These are phyloP conservation scores for Zaprionus vittiger DNA, from an alignment of 1,140 invertebrate genomes.

Conservation along the genomic window DNA sequence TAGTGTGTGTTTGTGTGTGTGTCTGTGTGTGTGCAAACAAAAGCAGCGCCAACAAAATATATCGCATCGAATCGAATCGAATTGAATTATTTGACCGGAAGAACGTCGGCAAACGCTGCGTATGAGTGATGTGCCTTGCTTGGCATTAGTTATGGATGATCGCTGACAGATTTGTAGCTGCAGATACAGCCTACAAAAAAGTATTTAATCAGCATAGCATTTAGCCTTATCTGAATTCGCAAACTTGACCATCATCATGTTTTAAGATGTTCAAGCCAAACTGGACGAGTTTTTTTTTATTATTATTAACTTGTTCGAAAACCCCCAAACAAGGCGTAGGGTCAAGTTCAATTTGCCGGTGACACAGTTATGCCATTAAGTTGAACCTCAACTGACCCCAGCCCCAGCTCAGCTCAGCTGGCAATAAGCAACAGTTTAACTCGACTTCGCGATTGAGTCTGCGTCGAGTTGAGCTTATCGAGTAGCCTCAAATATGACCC, in stretches of 20 bases:
- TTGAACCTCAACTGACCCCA: slow-evolving; percentile 65
- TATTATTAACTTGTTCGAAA: not conserved
- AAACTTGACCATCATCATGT: slow-evolving; percentile 3
- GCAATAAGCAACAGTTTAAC: not conserved
- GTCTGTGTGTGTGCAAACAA: slow-evolving; percentile 45
- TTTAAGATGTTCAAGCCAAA: slow-evolving; percentile 20
- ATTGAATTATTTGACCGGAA: slow-evolving; percentile 46
- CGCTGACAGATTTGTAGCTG: slow-evolving; percentile 13
- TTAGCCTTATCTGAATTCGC: slow-evolving; percentile 27
- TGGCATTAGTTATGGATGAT: slow-evolving; percentile 34
- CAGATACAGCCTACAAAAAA: slow-evolving; percentile 27
- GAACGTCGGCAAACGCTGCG: slow-evolving; percentile 42
- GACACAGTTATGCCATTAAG: slow-evolving; percentile 65
- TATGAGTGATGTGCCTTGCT: slow-evolving; percentile 59
- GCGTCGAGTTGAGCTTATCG: not conserved
- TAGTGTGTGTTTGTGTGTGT: slow-evolving; percentile 16
- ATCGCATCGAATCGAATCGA: slow-evolving; percentile 34
- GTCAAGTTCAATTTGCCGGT: slow-evolving; percentile 80
- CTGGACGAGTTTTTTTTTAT: slow-evolving; percentile 29
- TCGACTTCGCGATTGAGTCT: not conserved
- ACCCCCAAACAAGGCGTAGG: slow-evolving; percentile 34
- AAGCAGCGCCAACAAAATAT: slow-evolving; percentile 28
- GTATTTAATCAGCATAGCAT: slow-evolving; percentile 43
- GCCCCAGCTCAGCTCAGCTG: slow-evolving; percentile 39
- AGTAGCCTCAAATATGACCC: slow-evolving; percentile 57